A percentile compares a stretch with the other conserved stretches of the same genome.
phyloP scores from a whole-genome alignment of 2,888 invertebrate species.

The Limnephilus marmoratus region DNA sequence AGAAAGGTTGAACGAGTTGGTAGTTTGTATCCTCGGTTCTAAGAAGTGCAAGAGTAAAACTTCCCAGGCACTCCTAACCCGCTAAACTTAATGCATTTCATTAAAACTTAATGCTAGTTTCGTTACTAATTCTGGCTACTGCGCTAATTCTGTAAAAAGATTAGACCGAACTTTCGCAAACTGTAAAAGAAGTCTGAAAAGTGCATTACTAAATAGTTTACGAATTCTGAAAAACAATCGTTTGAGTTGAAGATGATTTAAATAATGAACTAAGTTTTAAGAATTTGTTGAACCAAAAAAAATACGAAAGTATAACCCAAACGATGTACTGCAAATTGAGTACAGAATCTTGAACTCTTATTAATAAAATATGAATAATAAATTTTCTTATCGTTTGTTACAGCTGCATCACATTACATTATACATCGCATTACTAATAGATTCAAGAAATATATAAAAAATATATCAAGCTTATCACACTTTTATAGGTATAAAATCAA shows the following conservation, averaged over 20 bases:
- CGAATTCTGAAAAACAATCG: neutral
- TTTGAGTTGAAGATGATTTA: neutral
- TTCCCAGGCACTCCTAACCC: conserved; percentile 4
- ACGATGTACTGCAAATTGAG: too few species aligned
- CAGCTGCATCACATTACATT: too few species aligned
- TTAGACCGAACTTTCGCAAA: neutral
- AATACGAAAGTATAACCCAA: neutral
- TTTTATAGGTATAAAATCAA: too few species aligned
- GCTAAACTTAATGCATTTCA: conserved; percentile 34
- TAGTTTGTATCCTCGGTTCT: neutral
- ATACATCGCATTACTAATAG: too few species aligned
- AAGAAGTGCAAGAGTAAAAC: neutral
- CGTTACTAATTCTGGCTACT: conserved; percentile 20
- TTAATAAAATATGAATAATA: too few species aligned
- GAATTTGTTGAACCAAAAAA: neutral
- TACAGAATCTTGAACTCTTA: too few species aligned
- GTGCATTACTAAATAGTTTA: neutral
- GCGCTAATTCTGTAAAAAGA: neutral
- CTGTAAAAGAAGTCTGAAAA: neutral
- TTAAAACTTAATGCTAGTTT: conserved; percentile 26
- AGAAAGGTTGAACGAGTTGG: neutral
- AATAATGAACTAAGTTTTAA: neutral
- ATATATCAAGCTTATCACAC: too few species aligned
- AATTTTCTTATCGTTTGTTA: too few species aligned
- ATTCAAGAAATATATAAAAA: too few species aligned